Evolutionary conservation across 2,888 invertebrate genomes (phyloP).

Genomic region (Heliconius sara): DNA sequence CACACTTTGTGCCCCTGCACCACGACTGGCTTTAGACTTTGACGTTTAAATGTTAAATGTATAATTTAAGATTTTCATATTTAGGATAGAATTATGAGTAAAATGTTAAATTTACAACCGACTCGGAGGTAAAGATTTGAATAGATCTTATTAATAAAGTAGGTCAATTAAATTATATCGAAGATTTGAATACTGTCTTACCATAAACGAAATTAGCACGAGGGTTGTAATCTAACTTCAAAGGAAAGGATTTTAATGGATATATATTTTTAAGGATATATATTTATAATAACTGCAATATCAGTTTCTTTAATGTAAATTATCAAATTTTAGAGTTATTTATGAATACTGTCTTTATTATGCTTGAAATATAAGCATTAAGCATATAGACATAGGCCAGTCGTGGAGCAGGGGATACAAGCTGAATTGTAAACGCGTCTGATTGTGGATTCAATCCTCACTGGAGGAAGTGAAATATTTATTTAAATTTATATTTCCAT

Average conservation of each 20-base stretch:
- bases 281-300: not conserved
- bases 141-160: conserved; percentile 29
- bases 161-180: conserved; percentile 31
- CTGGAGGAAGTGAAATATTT: too few species aligned
- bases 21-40: too few species aligned
- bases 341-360: too few species aligned
- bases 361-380: too few species aligned
- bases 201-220: conserved; percentile 27
- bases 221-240: conserved; percentile 22
- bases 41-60: not conserved
- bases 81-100: not conserved
- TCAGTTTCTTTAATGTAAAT: not conserved
- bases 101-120: conserved; percentile 2
- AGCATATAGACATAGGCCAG: not conserved
- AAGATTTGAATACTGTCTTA: conserved; percentile 25
- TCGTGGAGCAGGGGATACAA: too few species aligned
- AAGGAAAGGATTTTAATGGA: conserved; percentile 13
- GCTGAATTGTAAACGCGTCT: too few species aligned
- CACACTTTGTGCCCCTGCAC: too few species aligned
- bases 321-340: not conserved
- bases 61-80: conserved; percentile 1
- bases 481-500: too few species aligned
- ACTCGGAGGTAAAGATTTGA: conserved; percentile 17
- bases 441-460: too few species aligned
- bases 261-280: not conserved